These are phyloP conservation scores for Ennomos erosarius DNA, from an alignment of 2,888 invertebrate species.

Conservation along the genomic window DNA sequence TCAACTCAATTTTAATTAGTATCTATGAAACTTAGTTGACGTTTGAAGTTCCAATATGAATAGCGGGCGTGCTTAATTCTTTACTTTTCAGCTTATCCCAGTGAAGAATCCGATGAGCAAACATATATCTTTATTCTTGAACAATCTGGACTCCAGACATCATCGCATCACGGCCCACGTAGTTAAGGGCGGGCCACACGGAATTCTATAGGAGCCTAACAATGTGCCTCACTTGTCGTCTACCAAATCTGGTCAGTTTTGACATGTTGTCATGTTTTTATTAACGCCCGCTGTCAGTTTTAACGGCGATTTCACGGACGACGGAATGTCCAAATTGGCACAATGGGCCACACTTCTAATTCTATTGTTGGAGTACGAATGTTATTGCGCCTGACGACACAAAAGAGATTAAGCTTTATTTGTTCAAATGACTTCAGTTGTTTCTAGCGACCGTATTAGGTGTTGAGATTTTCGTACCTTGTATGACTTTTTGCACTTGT, in stretches of 20 bases:
- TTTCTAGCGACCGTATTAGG: slow-evolving; percentile 43
- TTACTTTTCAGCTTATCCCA: slow-evolving; percentile 67
- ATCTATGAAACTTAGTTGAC: slow-evolving; percentile 31
- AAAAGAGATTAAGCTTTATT: slow-evolving; percentile 79
- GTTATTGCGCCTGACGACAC: slow-evolving; percentile 71
- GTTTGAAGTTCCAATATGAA: slow-evolving; percentile 54
- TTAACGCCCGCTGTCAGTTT: slow-evolving; percentile 77
- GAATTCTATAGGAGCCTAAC: slow-evolving; percentile 73
- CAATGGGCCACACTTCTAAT: slow-evolving; percentile 79
- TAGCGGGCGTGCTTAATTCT: slow-evolving; percentile 73
- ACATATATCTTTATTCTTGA: slow-evolving; percentile 67
- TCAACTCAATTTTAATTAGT: slow-evolving; percentile 34
- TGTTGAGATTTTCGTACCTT: slow-evolving; percentile 56
- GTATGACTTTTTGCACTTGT: slow-evolving; percentile 50
- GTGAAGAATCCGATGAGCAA: slow-evolving; percentile 73
- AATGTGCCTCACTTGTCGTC: slow-evolving; percentile 79
- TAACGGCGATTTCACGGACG: slow-evolving; percentile 70
- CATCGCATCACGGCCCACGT: slow-evolving; percentile 48
- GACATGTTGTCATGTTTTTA: slow-evolving; percentile 84
- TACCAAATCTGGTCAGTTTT: slow-evolving; percentile 82
- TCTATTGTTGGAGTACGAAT: slow-evolving; percentile 73
- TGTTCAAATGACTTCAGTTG: slow-evolving; percentile 74
- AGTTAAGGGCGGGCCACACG: slow-evolving; percentile 76
- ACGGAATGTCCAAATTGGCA: slow-evolving; percentile 78
- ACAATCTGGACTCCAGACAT: slow-evolving; percentile 44